Evolutionary conservation across 2,797 vertebrate genomes (phyloP), one percentile per base, ranked within the genome.

Genomic region (Gymnothorax reevesii): DNA sequence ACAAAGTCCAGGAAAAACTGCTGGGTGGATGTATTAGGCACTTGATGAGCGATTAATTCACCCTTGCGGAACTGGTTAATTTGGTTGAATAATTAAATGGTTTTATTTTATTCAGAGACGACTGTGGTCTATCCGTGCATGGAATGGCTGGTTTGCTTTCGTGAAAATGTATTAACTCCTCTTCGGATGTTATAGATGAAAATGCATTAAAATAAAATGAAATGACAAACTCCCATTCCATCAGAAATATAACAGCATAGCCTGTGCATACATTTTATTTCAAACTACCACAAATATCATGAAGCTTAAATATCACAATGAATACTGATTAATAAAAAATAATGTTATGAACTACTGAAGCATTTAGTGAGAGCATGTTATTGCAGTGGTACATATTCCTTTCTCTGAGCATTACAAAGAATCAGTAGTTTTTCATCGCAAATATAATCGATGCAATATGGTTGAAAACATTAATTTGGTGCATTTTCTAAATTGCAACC

Each of bases 131-230:
- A 9, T 88, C 42, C 71, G 64, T 55, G 25, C 85, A 42, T 89
- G 33, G 33, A 83, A 77, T 54, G 64, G 85, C 84, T 54, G 33
- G 82, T 88, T 84, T 89, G 82, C 89, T 88, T 87, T 86, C 91
- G 91, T 93, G 89, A 90, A 92, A 92, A 91, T 93, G 93, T 88
- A 93, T 92, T 89, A 27, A 57, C 87, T 92, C 93, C 92, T 92
- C 93, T 95, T 94, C 92, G 90, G 64, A 17, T 27, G 88, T 88
- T 90, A 88, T 94, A 95, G 93, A 95, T 95, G 94, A 92, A 87
- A 86, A 87, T 89, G 89, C 89, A 90, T 87, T 89, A 93, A 93
- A 94, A 94, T 95, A 94, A 95, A 94, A 94, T 93, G 87, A 96
- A 95, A 95, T 96, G 94, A 96, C 94, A 86, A 64, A 22, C 27